A percentile compares a stretch with the other conserved stretches of the same genome.
Evolutionary conservation across 2,797 vertebrate genomes (phyloP).

Genomic region (Prionace glauca): DNA sequence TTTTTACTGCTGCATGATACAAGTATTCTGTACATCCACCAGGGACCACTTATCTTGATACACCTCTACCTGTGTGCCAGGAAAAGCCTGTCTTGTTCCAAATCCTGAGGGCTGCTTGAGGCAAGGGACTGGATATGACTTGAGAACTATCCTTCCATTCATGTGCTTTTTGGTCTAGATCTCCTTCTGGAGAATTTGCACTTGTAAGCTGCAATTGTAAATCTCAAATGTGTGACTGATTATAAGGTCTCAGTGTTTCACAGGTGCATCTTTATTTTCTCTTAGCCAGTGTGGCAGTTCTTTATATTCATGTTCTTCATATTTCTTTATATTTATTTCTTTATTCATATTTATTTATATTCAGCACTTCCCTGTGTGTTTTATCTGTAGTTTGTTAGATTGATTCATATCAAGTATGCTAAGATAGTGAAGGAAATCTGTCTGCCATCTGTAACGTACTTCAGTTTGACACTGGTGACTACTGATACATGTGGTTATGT

Average conservation of each 20-base stretch:
- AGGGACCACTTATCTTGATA: not conserved
- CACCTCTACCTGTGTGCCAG: not conserved
- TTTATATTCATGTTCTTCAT: no score
- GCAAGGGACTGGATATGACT: not conserved
- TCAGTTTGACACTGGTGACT: not conserved
- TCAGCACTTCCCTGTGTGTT: not conserved
- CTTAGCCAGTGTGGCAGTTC: no score
- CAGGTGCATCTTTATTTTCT: not conserved
- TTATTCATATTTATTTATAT: not conserved
- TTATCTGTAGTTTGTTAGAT: not conserved
- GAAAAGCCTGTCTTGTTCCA: not conserved
- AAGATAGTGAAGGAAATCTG: not conserved
- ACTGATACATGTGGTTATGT: not conserved
- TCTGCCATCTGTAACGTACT: not conserved
- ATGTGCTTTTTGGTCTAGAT: not conserved
- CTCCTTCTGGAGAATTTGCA: not conserved
- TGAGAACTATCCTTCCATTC: not conserved
- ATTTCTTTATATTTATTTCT: no score
- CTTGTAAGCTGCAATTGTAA: not conserved
- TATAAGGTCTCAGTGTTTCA: not conserved
- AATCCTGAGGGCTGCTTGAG: not conserved
- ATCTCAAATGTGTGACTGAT: no score
- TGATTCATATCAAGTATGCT: not conserved
- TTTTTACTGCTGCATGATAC: not conserved
- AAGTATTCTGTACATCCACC: not conserved